Evolutionary conservation across 2,888 invertebrate species (phyloP), one percentile per base, ranked within the genome.

Genomic region (Parnassius smintheus): DNA sequence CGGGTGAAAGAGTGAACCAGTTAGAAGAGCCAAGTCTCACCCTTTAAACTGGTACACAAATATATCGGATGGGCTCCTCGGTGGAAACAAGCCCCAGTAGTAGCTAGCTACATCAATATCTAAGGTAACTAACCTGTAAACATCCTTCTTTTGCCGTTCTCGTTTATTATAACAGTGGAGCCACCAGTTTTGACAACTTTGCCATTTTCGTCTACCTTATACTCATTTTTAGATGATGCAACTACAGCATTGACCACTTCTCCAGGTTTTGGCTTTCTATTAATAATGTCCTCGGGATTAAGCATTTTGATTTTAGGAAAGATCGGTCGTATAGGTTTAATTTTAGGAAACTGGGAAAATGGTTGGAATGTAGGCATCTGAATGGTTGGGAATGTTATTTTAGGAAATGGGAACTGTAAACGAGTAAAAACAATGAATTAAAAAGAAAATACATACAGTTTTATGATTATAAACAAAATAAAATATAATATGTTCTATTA

Each of bases 141-240:
- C 62, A 70, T 65, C 18, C 74, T 55, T 2, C 75, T 72, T 0
- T 74, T 67, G 8, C 80, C 81, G 59, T 80, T 74, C 4, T 73
- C 64, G 55, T 80, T 78, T 35, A 71, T 71, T 0, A 76, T 3
- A 2, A 80, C 56, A 10, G 72, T 63, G 22, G 75, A 70, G n/a
- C 75, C 77, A 2, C 77, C 77, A 4, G 67, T 70, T 45, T 57
- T 70, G 4, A 75, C 56, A 0, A 67, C 50, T 2, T 81, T 81
- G 0, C 81, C 82, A 8, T 76, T 65, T 10, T 71, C 64, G 49
- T 72, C 80, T 9, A 53, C 49, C 0, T 49, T 57, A 2, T 68
- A 56, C 0, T 64, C 66, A 25, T 74, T 76, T 1, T 57, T 53
- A 0, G 81, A 72, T 2, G 57, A 68, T 2, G 80, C 70, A 0